A percentile compares a stretch with the other conserved stretches of the same genome.
These are phyloP conservation scores for Pherbina coryleti DNA, from an alignment of 2,888 invertebrate genomes.

Conservation along the genomic window DNA sequence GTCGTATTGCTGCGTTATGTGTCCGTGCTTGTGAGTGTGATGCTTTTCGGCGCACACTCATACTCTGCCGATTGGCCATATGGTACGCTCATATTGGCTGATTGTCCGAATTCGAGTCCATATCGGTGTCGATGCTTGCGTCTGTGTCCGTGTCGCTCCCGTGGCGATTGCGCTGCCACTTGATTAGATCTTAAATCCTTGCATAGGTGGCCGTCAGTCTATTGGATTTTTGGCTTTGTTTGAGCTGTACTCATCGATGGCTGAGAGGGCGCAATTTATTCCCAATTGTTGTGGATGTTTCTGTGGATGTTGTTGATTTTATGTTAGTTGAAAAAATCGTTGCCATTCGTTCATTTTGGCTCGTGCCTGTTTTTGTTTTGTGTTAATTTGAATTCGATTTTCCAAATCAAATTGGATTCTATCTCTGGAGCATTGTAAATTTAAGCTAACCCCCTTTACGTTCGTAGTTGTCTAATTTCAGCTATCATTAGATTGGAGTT, in stretches of 20 bases:
- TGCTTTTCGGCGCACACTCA: background rate
- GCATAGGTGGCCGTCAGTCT: conserved; percentile 19
- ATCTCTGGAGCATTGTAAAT: conserved; percentile 33
- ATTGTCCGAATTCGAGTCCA: background rate
- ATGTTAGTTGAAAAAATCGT: conserved; percentile 13
- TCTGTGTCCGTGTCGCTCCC: background rate
- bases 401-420: conserved; percentile 34
- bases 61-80: background rate
- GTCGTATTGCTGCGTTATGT: conserved; percentile 8
- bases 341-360: background rate
- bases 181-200: conserved; percentile 51
- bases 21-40: background rate
- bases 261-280: conserved; percentile 8
- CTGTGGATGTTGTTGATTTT: background rate
- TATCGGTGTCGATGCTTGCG: background rate
- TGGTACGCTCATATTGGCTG: background rate
- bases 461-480: background rate
- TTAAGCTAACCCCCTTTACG: background rate
- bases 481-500: conserved; percentile 4
- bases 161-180: conserved; percentile 46
- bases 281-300: conserved; percentile 7
- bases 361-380: conserved; percentile 14
- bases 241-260: background rate
- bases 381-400: conserved; percentile 41
- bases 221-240: conserved; percentile 22